phyloP scores from a whole-genome alignment of 2,888 invertebrate genomes.

The Melanostoma mellinum region DNA sequence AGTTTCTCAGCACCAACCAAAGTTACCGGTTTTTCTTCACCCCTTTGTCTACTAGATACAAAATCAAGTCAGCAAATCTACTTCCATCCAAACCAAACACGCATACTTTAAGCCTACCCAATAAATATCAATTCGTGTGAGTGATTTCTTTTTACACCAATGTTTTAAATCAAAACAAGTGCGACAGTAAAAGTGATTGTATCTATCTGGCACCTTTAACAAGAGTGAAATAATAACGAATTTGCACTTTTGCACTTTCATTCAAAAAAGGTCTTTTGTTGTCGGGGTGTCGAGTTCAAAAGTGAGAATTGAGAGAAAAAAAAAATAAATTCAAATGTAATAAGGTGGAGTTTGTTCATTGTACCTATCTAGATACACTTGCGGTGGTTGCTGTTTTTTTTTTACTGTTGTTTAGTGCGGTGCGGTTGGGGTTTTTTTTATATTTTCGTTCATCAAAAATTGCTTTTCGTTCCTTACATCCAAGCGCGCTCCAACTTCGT shows the following conservation, averaged over 20 bases:
- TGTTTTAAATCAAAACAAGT: no score
- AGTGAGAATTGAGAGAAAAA: background rate
- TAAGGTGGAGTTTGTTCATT: slow-evolving; percentile 23
- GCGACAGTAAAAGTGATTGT: background rate
- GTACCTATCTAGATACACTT: slow-evolving; percentile 55
- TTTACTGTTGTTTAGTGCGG: slow-evolving; percentile 19
- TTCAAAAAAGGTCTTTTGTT: slow-evolving; percentile 9
- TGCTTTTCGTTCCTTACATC: slow-evolving; percentile 31
- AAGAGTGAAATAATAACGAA: background rate
- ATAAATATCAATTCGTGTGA: no score
- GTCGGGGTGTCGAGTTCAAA: slow-evolving; percentile 4
- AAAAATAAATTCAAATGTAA: background rate
- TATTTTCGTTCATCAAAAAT: slow-evolving; percentile 38
- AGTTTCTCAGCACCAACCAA: slow-evolving; percentile 17
- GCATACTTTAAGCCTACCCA: background rate
- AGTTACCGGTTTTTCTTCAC: slow-evolving; percentile 64
- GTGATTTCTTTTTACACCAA: no score
- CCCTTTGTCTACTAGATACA: slow-evolving; percentile 28
- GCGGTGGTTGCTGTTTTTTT: slow-evolving; percentile 7
- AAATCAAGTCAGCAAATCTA: slow-evolving; percentile 31
- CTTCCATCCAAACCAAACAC: slow-evolving; percentile 5
- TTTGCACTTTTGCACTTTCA: slow-evolving; percentile 16
- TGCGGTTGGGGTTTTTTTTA: slow-evolving; percentile 20
- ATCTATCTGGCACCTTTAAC: background rate
- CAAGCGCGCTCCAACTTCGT: slow-evolving; percentile 29